Base-by-base conservation (phyloP, 2,113 vertebrate genomes). In the Notiomystis cincta region DNA sequence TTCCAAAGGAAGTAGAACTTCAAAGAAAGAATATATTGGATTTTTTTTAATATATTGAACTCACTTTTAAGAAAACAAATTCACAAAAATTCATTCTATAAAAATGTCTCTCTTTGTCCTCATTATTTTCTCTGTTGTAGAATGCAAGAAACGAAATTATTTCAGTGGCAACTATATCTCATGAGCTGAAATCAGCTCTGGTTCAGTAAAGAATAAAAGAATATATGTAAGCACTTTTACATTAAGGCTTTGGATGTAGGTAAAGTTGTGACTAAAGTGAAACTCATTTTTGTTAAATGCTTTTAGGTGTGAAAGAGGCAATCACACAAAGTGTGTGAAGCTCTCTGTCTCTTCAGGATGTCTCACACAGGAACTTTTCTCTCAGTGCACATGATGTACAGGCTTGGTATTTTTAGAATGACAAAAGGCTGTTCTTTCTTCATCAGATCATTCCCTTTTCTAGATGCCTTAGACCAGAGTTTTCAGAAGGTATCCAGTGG, bases 351-450 rank as follows among this genome's bases (percentile, higher is more conserved):
- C 91, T 73, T 90, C 17, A 40, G 61, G 75, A 65, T 69, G 47
- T 89, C 76, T 94, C 75, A 38, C 56, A 15, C 33, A 1, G 42
- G 51, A 90, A 58, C 81, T 67, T 76, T 69, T 72, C 56, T 75
- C 79, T 35, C 48, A 18, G 40, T 82, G 57, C 90, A 64, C 3
- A 2, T 83, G 91, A 81, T 44, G 9, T n/a, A 28, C 9, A 37
- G 42, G 33, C 38, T 58, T 35, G 25, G 48, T 91, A 75, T 82
- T 96, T 94, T 90, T 72, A 92, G 94, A 91, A 84, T 79, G 64
- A 84, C 35, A 81, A 77, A 86, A 91, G 67, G n/a, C 44, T 84
- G 51, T 50, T 92, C 92, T 91, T 77, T 42, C 60, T 78, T 67
- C 47, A 24, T 73, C 42, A 62, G 67, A 86, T 61, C 37, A 57